These are phyloP conservation scores for Alosa sapidissima DNA, from an alignment of 2,797 vertebrate species.

Conservation along the genomic window DNA sequence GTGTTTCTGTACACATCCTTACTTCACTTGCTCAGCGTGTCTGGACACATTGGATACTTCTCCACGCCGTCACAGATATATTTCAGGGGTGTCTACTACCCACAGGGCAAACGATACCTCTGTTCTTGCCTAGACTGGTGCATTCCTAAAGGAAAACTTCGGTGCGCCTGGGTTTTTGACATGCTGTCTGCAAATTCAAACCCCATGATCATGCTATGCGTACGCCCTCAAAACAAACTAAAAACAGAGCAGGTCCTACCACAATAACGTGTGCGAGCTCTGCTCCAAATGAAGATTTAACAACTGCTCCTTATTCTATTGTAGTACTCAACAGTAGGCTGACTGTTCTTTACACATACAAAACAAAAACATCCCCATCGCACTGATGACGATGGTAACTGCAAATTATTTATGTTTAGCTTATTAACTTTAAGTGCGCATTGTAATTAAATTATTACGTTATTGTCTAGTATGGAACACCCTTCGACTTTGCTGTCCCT, in stretches of 20 bases:
- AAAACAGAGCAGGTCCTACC: not conserved
- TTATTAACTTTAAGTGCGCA: not conserved
- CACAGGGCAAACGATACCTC: not conserved
- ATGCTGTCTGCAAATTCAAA: constrained; percentile 13
- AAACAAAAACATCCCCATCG: too few relatives aligned
- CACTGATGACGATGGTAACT: not conserved
- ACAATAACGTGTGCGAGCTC: not conserved
- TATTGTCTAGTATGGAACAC: not conserved
- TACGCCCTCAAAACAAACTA: constrained; percentile 3
- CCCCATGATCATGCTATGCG: constrained; percentile 1
- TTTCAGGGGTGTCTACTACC: constrained; percentile 4
- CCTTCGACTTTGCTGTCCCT: not conserved
- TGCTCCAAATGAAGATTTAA: not conserved
- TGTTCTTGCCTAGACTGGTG: not conserved
- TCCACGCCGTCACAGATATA: not conserved
- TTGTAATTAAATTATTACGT: not conserved
- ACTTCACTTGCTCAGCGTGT: not conserved
- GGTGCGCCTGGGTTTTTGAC: not conserved
- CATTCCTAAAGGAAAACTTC: not conserved
- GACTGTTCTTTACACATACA: too few relatives aligned
- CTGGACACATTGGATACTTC: not conserved
- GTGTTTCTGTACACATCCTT: not conserved
- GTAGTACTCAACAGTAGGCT: not conserved
- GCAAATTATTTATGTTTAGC: not conserved
- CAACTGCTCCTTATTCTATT: not conserved